Evolutionary conservation across 2,113 vertebrate species (phyloP).

Genomic region (Silurus asotus): DNA sequence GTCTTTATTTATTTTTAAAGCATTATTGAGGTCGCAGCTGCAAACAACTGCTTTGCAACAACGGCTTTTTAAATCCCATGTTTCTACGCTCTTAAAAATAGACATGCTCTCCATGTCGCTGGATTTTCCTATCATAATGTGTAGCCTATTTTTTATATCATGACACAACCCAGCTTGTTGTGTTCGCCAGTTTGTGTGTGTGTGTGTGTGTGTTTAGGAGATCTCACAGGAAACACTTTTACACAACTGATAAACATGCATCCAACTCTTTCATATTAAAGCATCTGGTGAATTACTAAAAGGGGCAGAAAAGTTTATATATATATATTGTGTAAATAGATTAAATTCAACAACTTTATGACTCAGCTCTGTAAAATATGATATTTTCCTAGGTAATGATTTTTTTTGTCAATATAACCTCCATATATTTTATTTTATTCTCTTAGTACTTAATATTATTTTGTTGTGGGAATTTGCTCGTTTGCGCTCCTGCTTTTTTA

Average conservation of each 20-base stretch:
- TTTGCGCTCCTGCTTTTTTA: neutral
- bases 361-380: neutral
- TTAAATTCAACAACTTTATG: neutral
- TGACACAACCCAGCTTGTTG: constrained; percentile 13
- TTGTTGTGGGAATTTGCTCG: neutral
- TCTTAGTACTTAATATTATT: neutral
- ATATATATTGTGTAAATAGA: neutral
- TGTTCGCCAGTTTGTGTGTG: neutral
- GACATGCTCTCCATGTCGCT: neutral
- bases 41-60: neutral
- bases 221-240: neutral
- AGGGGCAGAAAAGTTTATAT: no score
- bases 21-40: neutral
- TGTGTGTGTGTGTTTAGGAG: neutral
- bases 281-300: neutral
- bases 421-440: neutral
- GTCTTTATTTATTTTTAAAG: neutral
- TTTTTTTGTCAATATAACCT: neutral
- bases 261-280: neutral
- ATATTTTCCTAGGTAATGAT: neutral
- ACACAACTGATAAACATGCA: neutral
- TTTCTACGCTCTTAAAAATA: constrained; percentile 3
- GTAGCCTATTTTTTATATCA: neutral
- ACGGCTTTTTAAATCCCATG: neutral
- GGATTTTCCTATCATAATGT: constrained; percentile 15